Conservation (phyloP, 2,113 vertebrate species). For the Corydoras maculifer region DNA sequence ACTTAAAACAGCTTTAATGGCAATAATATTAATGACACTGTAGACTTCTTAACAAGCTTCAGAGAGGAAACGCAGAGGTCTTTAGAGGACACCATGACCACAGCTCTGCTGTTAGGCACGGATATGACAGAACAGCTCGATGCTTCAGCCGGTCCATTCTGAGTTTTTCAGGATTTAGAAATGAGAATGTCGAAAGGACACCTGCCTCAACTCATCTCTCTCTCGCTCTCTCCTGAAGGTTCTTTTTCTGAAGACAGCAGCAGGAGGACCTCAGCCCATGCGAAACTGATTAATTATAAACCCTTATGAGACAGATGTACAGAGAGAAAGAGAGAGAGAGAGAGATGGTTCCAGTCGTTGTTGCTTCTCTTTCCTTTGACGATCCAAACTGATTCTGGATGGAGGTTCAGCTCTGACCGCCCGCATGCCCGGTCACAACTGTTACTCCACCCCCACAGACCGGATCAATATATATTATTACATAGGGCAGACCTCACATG, state of each 20-base stretch:
- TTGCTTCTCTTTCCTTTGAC: slow-evolving; percentile 53
- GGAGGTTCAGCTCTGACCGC: slow-evolving; percentile 41
- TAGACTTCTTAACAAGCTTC: not conserved
- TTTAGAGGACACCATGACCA: slow-evolving; percentile 29
- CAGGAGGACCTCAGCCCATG: not conserved
- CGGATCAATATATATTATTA: slow-evolving; percentile 69
- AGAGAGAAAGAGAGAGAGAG: not conserved
- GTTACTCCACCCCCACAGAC: slow-evolving; percentile 55
- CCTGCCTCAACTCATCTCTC: slow-evolving; percentile 55
- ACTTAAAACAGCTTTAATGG: too few relatives aligned
- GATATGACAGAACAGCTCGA: not conserved
- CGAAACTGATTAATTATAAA: not conserved
- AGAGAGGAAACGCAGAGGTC: not conserved
- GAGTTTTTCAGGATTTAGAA: slow-evolving; percentile 42
- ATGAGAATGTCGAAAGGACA: slow-evolving; percentile 46
- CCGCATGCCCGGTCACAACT: slow-evolving; percentile 51
- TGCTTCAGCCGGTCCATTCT: not conserved
- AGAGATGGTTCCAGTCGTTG: not conserved
- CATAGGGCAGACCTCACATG: slow-evolving; percentile 53
- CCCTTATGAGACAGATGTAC: not conserved
- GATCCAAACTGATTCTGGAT: too few relatives aligned
- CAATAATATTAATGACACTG: too few relatives aligned
- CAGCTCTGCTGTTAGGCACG: slow-evolving; percentile 18
- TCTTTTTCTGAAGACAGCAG: slow-evolving; percentile 6
- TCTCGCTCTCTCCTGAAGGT: slow-evolving; percentile 43